A percentile compares a stretch with the other conserved stretches of the same genome.
phyloP scores from a whole-genome alignment of 2,888 invertebrate genomes.

The Caenorhabditis angaria region DNA sequence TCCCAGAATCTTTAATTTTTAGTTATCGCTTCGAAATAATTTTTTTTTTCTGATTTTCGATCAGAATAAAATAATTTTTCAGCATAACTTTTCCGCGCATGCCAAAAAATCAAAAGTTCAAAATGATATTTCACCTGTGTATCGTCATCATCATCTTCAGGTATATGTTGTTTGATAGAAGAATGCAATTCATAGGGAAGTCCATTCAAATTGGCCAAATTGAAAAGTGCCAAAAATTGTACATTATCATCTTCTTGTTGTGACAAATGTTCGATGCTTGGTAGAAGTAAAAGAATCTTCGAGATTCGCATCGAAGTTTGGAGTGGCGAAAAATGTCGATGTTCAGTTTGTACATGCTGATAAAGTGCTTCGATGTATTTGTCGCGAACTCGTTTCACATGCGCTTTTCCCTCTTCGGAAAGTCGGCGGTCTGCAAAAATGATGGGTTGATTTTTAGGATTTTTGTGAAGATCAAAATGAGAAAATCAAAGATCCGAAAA shows the following conservation, averaged over 20 bases:
- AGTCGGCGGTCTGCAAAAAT: conserved; percentile 57
- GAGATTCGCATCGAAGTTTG: conserved; percentile 55
- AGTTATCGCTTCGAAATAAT: too few relatives aligned
- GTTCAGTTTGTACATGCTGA: conserved; percentile 56
- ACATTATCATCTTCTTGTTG: conserved; percentile 67
- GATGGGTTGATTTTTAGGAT: too few relatives aligned
- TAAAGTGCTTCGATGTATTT: conserved; percentile 62
- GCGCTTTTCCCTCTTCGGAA: conserved; percentile 53
- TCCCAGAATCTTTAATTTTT: too few relatives aligned
- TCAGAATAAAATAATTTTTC: too few relatives aligned
- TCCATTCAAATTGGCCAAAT: conserved; percentile 62
- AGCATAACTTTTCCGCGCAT: neutral
- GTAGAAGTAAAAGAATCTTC: conserved; percentile 53
- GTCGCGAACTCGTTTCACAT: conserved; percentile 55
- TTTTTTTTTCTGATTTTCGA: too few relatives aligned
- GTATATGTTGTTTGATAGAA: conserved; percentile 52
- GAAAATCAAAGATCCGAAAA: too few relatives aligned
- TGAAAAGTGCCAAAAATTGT: conserved; percentile 63
- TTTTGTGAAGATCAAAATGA: too few relatives aligned
- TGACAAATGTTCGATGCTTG: conserved; percentile 60
- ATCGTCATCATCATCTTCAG: conserved; percentile 34
- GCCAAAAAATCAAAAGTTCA: neutral
- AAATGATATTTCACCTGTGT: conserved; percentile 48
- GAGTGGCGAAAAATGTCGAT: conserved; percentile 47
- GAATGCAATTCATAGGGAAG: conserved; percentile 63